A percentile compares a stretch with the other conserved stretches of the same genome.
Evolutionary conservation across 1,140 invertebrate species (phyloP).

Genomic region (Coelopa frigida): DNA sequence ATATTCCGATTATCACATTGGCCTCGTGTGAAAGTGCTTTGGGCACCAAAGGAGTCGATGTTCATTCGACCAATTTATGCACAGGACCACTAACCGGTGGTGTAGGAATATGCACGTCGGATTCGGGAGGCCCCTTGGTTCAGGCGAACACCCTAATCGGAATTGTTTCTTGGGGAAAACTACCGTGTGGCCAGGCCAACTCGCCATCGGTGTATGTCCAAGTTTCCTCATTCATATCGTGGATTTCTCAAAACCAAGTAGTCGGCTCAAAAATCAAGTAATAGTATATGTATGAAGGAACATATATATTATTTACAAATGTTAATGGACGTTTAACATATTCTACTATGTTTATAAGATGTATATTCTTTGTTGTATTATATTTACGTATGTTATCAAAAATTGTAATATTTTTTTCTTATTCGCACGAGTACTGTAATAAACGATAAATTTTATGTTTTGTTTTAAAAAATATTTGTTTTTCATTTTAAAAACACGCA

Average conservation of each 20-base stretch:
- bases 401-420: too few species aligned
- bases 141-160: conserved; percentile 37
- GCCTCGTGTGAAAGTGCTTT: conserved; percentile 31
- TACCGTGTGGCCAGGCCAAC: conserved; percentile 50
- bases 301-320: too few species aligned
- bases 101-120: conserved; percentile 46
- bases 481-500: too few species aligned
- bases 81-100: conserved; percentile 47
- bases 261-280: too few species aligned
- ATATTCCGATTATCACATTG: conserved; percentile 31
- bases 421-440: too few species aligned
- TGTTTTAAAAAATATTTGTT: too few species aligned
- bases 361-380: too few species aligned
- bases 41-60: conserved; percentile 33
- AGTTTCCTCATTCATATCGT: conserved; percentile 55
- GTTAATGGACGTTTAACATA: too few species aligned
- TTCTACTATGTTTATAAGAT: too few species aligned
- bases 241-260: conserved; percentile 49
- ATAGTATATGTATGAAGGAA: too few species aligned
- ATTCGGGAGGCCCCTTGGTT: conserved; percentile 46
- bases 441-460: too few species aligned
- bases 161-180: conserved; percentile 46
- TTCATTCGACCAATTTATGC: conserved; percentile 47
- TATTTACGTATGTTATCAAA: too few species aligned
- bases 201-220: conserved; percentile 67